phyloP scores from a whole-genome alignment of 1,140 invertebrate species.

The Phortica variegata region DNA sequence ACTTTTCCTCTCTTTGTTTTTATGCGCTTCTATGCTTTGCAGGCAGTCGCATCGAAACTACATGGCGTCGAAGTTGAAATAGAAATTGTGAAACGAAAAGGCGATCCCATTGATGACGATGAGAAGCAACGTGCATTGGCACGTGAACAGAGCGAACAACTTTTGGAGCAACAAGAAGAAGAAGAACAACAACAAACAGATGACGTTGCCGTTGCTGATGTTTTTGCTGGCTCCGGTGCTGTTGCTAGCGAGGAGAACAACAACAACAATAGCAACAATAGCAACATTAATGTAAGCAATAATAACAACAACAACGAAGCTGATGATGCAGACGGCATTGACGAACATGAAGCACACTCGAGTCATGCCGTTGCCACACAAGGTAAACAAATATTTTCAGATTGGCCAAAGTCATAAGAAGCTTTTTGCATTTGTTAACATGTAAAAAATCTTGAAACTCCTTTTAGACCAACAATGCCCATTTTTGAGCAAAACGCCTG shows the following conservation, averaged over 20 bases:
- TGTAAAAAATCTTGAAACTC: neutral
- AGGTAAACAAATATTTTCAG: too few species aligned
- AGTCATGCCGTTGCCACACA: too few species aligned
- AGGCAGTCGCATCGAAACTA: conserved; percentile 90
- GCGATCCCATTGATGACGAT: conserved; percentile 61
- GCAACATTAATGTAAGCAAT: conserved; percentile 44
- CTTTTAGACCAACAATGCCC: conserved; percentile 17
- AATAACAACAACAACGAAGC: neutral
- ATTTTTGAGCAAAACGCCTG: conserved; percentile 4
- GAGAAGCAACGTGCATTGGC: conserved; percentile 44
- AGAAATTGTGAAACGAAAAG: conserved; percentile 81
- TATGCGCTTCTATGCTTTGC: conserved; percentile 9
- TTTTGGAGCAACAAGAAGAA: conserved; percentile 32
- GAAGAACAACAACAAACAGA: conserved; percentile 12
- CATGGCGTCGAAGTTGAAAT: conserved; percentile 91
- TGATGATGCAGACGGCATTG: neutral
- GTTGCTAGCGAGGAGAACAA: conserved; percentile 17
- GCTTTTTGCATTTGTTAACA: neutral
- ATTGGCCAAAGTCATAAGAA: conserved; percentile 1
- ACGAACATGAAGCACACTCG: too few species aligned
- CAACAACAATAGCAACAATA: conserved; percentile 35
- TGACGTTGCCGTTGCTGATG: conserved; percentile 13
- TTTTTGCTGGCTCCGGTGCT: conserved; percentile 2
- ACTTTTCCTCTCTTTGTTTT: conserved; percentile 1
- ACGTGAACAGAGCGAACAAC: conserved; percentile 31